Base-by-base conservation (phyloP, 2,888 invertebrate genomes). In the Altica lythri region DNA sequence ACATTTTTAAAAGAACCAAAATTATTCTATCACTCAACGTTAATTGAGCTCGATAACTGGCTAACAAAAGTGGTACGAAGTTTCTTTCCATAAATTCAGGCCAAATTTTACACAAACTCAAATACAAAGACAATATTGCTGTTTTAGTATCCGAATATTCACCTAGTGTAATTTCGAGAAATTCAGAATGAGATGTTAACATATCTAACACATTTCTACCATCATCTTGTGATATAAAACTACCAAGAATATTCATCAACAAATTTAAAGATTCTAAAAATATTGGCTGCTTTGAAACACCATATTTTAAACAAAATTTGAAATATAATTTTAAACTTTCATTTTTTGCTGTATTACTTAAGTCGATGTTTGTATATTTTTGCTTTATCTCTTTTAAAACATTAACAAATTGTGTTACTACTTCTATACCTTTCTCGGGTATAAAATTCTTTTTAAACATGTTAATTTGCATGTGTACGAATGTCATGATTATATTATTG, bases 161-260 rank as follows among this genome's bases (percentile, higher is more conserved):
- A 81, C 54, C 83, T 12, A 90, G 71, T 73, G 89, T 81, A 4
- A 87, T 81, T 60, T 86, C 86, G 40, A 87, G 75, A 71, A 90
- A 90, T 67, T 88, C 86, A 0, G 91, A 90, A 76, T 92, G 90
- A 0, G 86, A 84, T 2, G 83, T 81, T 6, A 86, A 81, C 88
- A 90, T 88, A 58, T 89, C 88, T 62, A 89, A 86, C 4, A 89
- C 73, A 13, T 81, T 79, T 40, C 75, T 77, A 1, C 78, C 75
- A 13, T 79, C 77, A 12, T 83, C 76, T 32, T 80, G 78, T 2
- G 76, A 71, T 0, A 83, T 71, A 27, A n/a, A 37, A n/a, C 43
- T 34, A 49, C 82, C 78, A 2, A 86, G 79, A 10, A 86, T 70
- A 43, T 73, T 77, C 1, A 82, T 79, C 19, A 89, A 68, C 9